Conservation (phyloP, 2,797 vertebrate genomes). For the Corythornis leucogaster region DNA sequence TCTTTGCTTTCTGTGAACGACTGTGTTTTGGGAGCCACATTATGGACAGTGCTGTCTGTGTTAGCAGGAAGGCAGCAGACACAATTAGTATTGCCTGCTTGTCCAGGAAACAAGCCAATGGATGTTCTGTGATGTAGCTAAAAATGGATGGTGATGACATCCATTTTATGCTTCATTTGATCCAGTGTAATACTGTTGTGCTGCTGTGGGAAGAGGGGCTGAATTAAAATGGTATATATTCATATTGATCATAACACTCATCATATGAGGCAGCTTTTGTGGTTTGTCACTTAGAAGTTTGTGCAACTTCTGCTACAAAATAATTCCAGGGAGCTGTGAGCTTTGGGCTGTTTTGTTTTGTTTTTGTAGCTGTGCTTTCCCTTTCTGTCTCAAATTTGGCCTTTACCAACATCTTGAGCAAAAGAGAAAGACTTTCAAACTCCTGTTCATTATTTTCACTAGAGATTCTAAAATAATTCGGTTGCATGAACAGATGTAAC, state of each 20-base stretch:
- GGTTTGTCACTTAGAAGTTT: not conserved
- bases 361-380: not conserved
- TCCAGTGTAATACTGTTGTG: not conserved
- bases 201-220: slow-evolving; percentile 7
- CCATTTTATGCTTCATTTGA: slow-evolving; percentile 2
- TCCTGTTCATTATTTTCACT: not conserved
- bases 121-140: not conserved
- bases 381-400: not conserved
- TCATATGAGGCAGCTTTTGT: not conserved
- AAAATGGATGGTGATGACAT: not conserved
- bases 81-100: not conserved
- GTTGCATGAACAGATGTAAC: not conserved
- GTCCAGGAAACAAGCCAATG: slow-evolving; percentile 39
- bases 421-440: not conserved
- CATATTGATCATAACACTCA: not conserved
- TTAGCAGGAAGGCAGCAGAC: not conserved
- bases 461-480: not conserved
- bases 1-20: not conserved
- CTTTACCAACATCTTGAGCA: not conserved
- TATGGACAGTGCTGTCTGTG: not conserved
- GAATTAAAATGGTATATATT: not conserved
- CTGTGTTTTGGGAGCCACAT: not conserved
- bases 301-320: not conserved
- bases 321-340: not conserved
- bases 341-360: not conserved